Base-by-base conservation (phyloP, 2,797 vertebrate species). In the Onychomys arenicola region DNA sequence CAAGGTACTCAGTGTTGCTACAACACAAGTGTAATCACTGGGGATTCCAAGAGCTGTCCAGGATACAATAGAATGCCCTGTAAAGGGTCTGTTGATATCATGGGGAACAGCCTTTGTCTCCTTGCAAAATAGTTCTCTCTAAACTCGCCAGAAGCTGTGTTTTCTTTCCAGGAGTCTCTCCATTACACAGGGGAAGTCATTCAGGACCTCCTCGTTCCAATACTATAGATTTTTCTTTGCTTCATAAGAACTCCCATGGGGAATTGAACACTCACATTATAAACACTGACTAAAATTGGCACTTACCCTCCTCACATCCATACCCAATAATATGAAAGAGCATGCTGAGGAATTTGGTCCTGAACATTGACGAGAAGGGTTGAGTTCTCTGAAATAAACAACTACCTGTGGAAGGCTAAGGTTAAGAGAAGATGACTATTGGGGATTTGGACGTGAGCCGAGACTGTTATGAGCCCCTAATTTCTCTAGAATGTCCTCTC, bases 291-390 rank as follows among this genome's bases (percentile, higher is more conserved):
- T 57, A 81, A 34, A 57, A 63, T 86, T 59, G 71, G 10, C 52
- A 29, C 93, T 63, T 75, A 89, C 78, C 92, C 65, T 37, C 61
- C 65, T 96, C 67, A 91, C 83, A 77, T 32, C 61, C 27, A 29
- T 4, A 29, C 61, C 10, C 61, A 29, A 63, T 63, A 63, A 27
- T 63, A 63, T 63, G 61, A 29, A 27, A 63, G 12, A 63, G 25
- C 61, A 63, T 29, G 61, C 7, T 25, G 29, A 63, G 61, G 4
- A 63, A 63, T 63, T 63, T 0, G 27, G 25, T 63, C 27, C 27
- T 25, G 3, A 29, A 63, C 9, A 63, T 27, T 3, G 61, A 63
- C 0, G 9, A 63, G 25, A 25, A 63, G 61, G 25, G 9, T 63
- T 63, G 25, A 63, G 25, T 63, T 27, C 61, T 63, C 61, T 63